These are phyloP conservation scores for Orthonyx spaldingii DNA, from an alignment of 2,113 vertebrate species.

Conservation along the genomic window DNA sequence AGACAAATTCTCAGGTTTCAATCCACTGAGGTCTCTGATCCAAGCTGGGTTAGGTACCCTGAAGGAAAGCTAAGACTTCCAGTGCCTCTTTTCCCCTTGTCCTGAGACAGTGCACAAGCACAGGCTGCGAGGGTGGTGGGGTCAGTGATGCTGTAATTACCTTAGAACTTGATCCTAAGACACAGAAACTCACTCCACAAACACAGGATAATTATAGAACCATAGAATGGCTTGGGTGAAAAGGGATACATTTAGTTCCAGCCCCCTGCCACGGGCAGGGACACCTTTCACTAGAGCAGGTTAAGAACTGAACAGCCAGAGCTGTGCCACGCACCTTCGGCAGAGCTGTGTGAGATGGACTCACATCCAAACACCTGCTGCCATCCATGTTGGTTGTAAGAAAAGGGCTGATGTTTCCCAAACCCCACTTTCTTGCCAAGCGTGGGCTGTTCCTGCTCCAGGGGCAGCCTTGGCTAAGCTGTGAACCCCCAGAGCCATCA, in stretches of 20 bases:
- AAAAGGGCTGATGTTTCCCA: not conserved
- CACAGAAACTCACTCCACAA: not conserved
- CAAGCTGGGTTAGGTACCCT: not conserved
- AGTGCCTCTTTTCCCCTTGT: not conserved
- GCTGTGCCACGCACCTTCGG: not conserved
- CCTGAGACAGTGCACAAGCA: not conserved
- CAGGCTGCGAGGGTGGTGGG: rapidly evolving
- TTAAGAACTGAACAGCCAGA: not conserved
- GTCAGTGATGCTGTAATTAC: not conserved
- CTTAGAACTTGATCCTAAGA: not conserved
- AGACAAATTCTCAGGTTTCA: not conserved
- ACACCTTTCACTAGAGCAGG: not conserved
- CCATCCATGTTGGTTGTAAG: not conserved
- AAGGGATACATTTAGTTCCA: not conserved
- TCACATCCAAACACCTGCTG: not conserved
- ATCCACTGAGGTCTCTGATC: not conserved
- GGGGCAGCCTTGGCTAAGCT: not conserved
- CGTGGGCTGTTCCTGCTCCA: not conserved
- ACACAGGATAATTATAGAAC: not conserved
- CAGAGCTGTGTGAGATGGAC: not conserved
- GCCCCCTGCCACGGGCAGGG: not conserved
- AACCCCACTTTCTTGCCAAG: not conserved
- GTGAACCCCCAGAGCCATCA: not conserved
- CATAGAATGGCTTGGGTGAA: not conserved
- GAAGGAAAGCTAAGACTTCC: not conserved